phyloP scores from a whole-genome alignment of 2,113 vertebrate genomes.

The Tiliqua scincoides region DNA sequence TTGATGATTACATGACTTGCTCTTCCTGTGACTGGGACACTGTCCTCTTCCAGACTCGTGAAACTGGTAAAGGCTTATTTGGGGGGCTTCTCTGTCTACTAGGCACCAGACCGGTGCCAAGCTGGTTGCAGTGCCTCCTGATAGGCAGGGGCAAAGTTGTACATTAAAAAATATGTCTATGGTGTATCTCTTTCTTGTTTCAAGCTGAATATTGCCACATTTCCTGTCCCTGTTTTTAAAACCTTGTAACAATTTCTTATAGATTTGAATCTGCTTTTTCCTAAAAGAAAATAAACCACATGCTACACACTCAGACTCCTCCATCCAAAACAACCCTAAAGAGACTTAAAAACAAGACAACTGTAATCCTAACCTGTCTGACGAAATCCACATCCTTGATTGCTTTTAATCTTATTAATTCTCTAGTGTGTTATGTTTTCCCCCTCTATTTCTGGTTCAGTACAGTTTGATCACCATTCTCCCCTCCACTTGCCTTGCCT shows the following conservation, averaged over 20 bases:
- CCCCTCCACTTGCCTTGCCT: neutral
- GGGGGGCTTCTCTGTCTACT: constrained; percentile 36
- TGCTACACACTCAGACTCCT: neutral
- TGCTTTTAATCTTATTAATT: neutral
- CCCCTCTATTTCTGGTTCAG: neutral
- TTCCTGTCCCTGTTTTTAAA: constrained; percentile 57
- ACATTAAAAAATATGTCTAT: constrained; percentile 45
- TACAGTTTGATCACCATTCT: neutral
- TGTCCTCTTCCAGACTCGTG: constrained; percentile 46
- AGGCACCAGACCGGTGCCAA: constrained; percentile 43
- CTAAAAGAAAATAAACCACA: constrained; percentile 9
- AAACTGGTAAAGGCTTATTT: constrained; percentile 52
- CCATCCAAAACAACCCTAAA: neutral
- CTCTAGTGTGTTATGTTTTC: neutral
- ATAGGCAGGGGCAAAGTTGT: constrained; percentile 64
- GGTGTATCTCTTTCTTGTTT: constrained; percentile 57
- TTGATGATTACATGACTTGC: neutral
- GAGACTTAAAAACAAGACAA: constrained; percentile 20
- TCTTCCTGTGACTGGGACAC: constrained; percentile 19
- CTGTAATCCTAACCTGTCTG: constrained; percentile 2
- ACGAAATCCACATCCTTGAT: constrained; percentile 41
- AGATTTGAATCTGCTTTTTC: neutral
- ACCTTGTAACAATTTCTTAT: constrained; percentile 16
- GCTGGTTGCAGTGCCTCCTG: constrained; percentile 57
- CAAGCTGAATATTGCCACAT: constrained; percentile 26